A percentile compares a stretch with the other conserved stretches of the same genome.
phyloP scores from a whole-genome alignment of 2,113 vertebrate species.

The Sylvilagus bachmani region DNA sequence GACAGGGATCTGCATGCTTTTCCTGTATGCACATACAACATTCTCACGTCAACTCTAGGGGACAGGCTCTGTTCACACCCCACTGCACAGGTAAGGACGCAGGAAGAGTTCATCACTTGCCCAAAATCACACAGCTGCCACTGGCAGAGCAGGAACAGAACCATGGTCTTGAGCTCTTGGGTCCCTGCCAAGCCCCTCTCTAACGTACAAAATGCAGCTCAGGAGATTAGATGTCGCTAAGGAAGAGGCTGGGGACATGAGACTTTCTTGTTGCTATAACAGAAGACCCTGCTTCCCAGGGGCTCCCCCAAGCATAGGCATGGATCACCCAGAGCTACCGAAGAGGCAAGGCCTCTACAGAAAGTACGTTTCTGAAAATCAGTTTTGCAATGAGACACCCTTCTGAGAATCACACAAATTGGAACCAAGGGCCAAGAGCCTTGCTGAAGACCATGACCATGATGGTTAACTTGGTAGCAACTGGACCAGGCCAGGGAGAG shows the following conservation, averaged over 20 bases:
- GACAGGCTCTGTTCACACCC: no score
- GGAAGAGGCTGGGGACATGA: background rate
- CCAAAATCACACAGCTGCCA: background rate
- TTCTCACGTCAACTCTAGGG: background rate
- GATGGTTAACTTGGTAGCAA: background rate
- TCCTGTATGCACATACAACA: no score
- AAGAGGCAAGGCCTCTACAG: background rate
- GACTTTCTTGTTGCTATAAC: background rate
- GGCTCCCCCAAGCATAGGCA: background rate
- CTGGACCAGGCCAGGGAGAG: background rate
- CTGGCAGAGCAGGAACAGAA: background rate
- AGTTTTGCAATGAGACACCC: background rate
- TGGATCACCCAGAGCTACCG: background rate
- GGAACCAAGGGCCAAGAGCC: background rate
- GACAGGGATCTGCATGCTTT: background rate
- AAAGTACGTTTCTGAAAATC: background rate
- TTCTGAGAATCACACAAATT: conserved; percentile 48
- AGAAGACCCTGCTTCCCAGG: background rate
- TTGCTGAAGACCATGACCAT: background rate
- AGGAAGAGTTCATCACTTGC: background rate
- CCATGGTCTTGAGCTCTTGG: background rate
- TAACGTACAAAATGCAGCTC: background rate
- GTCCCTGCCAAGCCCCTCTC: background rate
- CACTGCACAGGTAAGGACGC: background rate
- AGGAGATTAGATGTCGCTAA: background rate